Base-by-base conservation (phyloP, 2,797 vertebrate genomes). In the Anabacerthia variegaticeps region DNA sequence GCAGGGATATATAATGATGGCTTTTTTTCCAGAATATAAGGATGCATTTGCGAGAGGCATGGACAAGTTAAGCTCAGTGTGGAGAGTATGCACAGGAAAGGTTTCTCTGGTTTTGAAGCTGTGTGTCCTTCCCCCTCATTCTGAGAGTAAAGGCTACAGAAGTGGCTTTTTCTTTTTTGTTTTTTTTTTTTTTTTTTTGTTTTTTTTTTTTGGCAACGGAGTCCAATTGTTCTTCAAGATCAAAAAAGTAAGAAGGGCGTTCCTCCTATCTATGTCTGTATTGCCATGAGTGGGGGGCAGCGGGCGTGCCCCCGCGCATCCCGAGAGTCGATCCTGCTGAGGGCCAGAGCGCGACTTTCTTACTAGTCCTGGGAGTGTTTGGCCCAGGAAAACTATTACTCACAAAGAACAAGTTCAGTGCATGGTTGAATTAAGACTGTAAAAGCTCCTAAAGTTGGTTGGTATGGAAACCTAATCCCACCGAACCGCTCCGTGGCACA, bases 401-500 rank as follows among this genome's bases (percentile, higher is more conserved):
- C 84, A 96, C 97, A 96, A 96, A 96, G 95, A 95, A 77, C 95
- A 97, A 97, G 95, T 96, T 96, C 94, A 96, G 95, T 90, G 96
- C 95, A 59, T 93, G 97, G 96, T 92, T 86, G 96, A 97, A 98
- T 97, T 96, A 96, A 98, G 97, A 97, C 97, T 96, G 95, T 94
- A 97, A 92, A 96, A 93, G 95, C 96, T 97, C 96, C 94, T 96
- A 93, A 98, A 98, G 95, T 97, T 97, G 97, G 97, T 97, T 97
- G 96, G 97, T 97, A 98, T 98, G 97, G 98, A 97, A 98, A 98
- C 98, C 91, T 97, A 98, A 98, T 97, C 98, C 95, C 88, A 75
- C 82, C 79, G 93, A 96, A 96, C 92, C 90, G 61, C 96, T 97
- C 94, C 58, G 95, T 94, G 94, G 97, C 97, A 97, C 96, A 97